Evolutionary conservation across 2,113 vertebrate genomes (phyloP), one percentile per base, ranked within the genome.

Genomic region (Sapayoa aenigma): DNA sequence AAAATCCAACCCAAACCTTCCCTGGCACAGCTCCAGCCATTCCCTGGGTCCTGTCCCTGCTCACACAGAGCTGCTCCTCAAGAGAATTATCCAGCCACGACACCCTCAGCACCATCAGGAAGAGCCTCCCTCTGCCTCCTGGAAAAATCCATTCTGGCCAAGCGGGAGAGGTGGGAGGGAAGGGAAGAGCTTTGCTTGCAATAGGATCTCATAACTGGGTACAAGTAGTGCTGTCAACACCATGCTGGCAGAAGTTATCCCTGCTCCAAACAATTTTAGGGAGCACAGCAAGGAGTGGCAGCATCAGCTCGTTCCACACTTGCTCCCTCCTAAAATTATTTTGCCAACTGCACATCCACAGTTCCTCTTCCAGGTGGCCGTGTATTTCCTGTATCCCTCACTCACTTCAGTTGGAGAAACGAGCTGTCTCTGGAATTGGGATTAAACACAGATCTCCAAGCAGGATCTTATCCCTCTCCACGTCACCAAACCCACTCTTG

Each of bases 371-470:
- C 86, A 44, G 37, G 68, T 3, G 20, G 53, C 14, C 0, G 0
- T 23, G 52, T 10, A 58, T n/a, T 6, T 14, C 50, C 37, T 59
- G 66, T 5, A 28, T 3, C 71, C 46, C 15, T 53, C 42, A 12
- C 17, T 49, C 2, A 39, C 44, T 37, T 35, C 49, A 22, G 27
- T 1, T 0, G 0, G 62, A 76, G 44, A 58, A 90, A 44, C 23
- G 35, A 71, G 66, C 60, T 71, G 69, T 66, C 27, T 21, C 22
- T 30, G 39, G 69, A 55, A 35, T n/a, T 8, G 5, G 68, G 63
- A 80, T 85, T 46, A 56, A 86, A 23, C 39, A 33, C 13, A 31
- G 52, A 62, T 21, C 42, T 47, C 76, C 52, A 15, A 24, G 67
- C 27, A 46, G 35, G 72, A 50, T 65, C 53, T 50, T 5, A 30